phyloP scores from a whole-genome alignment of 2,113 vertebrate genomes.

The Etia nguti region DNA sequence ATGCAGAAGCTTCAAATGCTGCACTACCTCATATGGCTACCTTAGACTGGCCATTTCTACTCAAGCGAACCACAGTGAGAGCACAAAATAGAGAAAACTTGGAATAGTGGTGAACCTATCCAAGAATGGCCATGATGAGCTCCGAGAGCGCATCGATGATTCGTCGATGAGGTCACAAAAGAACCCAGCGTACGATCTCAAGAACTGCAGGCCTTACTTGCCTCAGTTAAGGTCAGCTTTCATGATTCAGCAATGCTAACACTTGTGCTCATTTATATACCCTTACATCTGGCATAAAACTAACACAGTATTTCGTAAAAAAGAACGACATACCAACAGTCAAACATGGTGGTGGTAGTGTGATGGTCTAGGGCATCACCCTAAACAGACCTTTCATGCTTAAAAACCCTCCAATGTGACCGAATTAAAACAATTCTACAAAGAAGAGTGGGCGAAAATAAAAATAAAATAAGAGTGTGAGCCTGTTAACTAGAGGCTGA shows the following conservation, averaged over 20 bases:
- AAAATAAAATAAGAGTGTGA: not conserved
- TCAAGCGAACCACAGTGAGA: not conserved
- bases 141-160: not conserved
- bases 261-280: not conserved
- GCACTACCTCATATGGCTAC: not conserved
- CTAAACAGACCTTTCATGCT: not conserved
- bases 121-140: not conserved
- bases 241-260: not conserved
- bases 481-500: not conserved
- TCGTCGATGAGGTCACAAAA: not conserved
- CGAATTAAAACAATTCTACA: not conserved
- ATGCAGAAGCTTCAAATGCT: not conserved
- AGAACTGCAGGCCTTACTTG: not conserved
- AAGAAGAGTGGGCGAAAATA: not conserved
- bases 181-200: not conserved
- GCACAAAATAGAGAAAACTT: not conserved
- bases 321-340: not conserved
- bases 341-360: not conserved
- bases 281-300: not conserved
- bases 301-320: not conserved
- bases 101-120: not conserved
- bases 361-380: not conserved
- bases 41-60: not conserved
- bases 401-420: not conserved
- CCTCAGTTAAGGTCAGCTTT: not conserved